Evolutionary conservation across 2,113 vertebrate species (phyloP).

Genomic region (Ictidomys tridecemlineatus): DNA sequence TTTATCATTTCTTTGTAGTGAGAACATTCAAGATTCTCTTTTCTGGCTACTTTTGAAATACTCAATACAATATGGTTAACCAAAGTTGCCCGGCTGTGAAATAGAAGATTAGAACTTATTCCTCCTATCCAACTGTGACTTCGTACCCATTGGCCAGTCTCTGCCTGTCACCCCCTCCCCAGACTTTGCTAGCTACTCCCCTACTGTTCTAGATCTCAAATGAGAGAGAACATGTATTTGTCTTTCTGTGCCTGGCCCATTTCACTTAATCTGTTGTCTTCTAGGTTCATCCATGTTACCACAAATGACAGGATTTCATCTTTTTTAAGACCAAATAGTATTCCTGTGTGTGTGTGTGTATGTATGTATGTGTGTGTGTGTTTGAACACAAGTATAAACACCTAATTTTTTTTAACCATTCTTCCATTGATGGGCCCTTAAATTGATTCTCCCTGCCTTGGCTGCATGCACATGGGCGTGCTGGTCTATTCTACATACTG

Average conservation of each 20-base stretch:
- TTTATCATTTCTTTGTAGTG: neutral
- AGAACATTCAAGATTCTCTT: neutral
- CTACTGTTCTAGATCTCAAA: neutral
- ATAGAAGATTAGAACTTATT: neutral
- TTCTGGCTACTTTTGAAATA: neutral
- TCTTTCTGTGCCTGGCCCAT: neutral
- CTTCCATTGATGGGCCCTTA: neutral
- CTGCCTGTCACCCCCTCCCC: neutral
- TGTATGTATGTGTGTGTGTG: too few relatives aligned
- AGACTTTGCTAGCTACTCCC: neutral
- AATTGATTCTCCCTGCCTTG: neutral
- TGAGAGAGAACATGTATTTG: neutral
- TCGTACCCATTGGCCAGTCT: neutral
- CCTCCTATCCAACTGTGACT: neutral
- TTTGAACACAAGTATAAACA: too few relatives aligned
- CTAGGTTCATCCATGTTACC: neutral
- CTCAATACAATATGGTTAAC: neutral
- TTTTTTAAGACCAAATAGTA: neutral
- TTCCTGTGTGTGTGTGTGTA: neutral
- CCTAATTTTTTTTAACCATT: neutral
- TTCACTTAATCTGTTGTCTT: neutral
- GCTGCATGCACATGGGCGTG: neutral
- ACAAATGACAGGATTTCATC: neutral
- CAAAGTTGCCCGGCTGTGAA: neutral
- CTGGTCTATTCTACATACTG: neutral